A percentile compares a stretch with the other conserved stretches of the same genome.
phyloP scores from a whole-genome alignment of 2,113 vertebrate genomes.

The Cochlearius cochlearius region DNA sequence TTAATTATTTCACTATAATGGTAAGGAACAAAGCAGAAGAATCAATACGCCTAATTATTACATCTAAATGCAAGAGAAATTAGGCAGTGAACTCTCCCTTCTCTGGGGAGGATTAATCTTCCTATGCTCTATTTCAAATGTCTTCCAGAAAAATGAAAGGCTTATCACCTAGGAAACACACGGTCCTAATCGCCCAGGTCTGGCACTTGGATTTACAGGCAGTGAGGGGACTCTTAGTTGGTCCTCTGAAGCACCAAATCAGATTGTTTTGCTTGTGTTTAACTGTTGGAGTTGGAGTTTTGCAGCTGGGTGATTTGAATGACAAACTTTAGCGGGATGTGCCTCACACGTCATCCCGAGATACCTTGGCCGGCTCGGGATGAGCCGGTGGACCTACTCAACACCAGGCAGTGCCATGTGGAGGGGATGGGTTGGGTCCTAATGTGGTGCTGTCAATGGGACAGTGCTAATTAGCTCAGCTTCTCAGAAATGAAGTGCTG shows the following conservation, averaged over 20 bases:
- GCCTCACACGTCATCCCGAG: fast-evolving
- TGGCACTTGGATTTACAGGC: conserved; percentile 25
- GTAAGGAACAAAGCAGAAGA: conserved; percentile 63
- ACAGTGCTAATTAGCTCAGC: background rate
- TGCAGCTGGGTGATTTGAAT: background rate
- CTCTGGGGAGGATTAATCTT: conserved; percentile 73
- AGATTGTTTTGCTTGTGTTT: conserved; percentile 28
- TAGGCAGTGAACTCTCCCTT: conserved; percentile 67
- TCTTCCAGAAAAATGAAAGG: conserved; percentile 65
- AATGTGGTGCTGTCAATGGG: background rate
- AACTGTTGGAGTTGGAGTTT: background rate
- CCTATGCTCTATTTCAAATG: conserved; percentile 71
- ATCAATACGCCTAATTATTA: conserved; percentile 74
- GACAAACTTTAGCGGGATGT: fast-evolving
- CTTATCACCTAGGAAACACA: conserved; percentile 74
- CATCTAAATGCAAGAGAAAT: conserved; percentile 73
- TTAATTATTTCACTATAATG: conserved; percentile 61
- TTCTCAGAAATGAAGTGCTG: background rate
- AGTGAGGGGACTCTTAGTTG: background rate
- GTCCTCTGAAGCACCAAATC: conserved; percentile 45
- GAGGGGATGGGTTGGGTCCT: background rate
- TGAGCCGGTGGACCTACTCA: background rate
- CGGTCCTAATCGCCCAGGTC: conserved; percentile 68
- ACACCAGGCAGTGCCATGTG: background rate
- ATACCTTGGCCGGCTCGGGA: background rate